Evolutionary conservation across 2,888 invertebrate species (phyloP), one percentile per base, ranked within the genome.

Genomic region (Brachycybe producta): DNA sequence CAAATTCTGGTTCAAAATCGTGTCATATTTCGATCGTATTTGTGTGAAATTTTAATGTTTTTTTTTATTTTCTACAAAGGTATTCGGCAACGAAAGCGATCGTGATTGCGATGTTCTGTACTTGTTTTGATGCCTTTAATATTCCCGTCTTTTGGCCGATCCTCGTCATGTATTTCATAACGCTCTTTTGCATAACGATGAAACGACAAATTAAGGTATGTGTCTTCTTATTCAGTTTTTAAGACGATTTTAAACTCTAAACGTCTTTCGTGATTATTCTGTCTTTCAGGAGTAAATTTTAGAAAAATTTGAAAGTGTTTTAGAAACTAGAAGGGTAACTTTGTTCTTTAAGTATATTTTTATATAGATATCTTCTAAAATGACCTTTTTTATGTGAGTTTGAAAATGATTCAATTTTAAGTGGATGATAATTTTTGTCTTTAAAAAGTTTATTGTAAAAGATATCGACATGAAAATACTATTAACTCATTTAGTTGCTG

Each of bases 131-230:
- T 64, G 83, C 85, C 62, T 92, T 97, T 71, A 94, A 99, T 75
- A 84, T 99, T 69, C 98, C 98, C 65, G 98, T 99, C 62, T 99
- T 99, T 73, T 99, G 98, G 98, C 98, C 98, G 54, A 98, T 99
- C 64, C 77, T 99, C 67, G 94, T 99, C 63, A 90, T 99, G 86
- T 99, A 99, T 73, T 99, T 99, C 73, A 86, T 98, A 66, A 91
- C 95, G 52, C 74, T 99, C 60, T 90, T 97, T 72, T 86, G 90
- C 71, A 87, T 99, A 66, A 99, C 98, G 52, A 97, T 99, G 97
- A 98, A 97, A 73, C 80, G 95, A 64, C 98, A 99, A 76, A 98
- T 99, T 64, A 95, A 85, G 82, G 94, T 94, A 70, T 13, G n/a
- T 4, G 32, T 11, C n/a, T 30, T 30, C 32, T n/a, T 11, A 30